Percentiles rank a stretch among this genome's conserved stretches.
phyloP scores from a whole-genome alignment of 2,113 vertebrate genomes.

The Archilochus colubris region DNA sequence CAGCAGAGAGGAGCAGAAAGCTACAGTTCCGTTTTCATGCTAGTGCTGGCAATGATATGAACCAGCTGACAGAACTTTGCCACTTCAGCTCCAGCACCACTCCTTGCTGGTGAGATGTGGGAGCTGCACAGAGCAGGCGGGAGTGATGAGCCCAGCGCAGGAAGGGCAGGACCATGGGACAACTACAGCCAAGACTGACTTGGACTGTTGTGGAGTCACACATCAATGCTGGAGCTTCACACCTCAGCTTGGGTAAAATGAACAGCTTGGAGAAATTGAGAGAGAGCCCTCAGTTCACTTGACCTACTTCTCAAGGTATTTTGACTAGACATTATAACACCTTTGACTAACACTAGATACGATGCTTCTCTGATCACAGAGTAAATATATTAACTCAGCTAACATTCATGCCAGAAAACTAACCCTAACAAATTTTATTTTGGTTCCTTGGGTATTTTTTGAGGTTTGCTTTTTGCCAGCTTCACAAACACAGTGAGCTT shows the following conservation, averaged over 20 bases:
- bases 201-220: neutral
- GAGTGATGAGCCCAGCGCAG: neutral
- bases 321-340: neutral
- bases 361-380: neutral
- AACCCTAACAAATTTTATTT: neutral
- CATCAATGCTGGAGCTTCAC: neutral
- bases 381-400: neutral
- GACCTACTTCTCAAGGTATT: neutral
- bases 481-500: neutral
- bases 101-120: fast-evolving
- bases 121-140: fast-evolving
- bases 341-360: neutral
- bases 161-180: neutral
- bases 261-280: neutral
- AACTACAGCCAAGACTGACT: neutral
- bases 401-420: neutral
- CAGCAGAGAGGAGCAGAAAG: neutral
- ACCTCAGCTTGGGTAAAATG: neutral
- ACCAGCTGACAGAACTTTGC: neutral
- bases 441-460: neutral
- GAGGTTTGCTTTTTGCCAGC: neutral
- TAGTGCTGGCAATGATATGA: neutral
- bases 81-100: fast-evolving
- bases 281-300: neutral
- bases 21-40: neutral